Evolutionary conservation across 2,797 vertebrate genomes (phyloP), one percentile per base, ranked within the genome.

Genomic region (Bufotes viridis): DNA sequence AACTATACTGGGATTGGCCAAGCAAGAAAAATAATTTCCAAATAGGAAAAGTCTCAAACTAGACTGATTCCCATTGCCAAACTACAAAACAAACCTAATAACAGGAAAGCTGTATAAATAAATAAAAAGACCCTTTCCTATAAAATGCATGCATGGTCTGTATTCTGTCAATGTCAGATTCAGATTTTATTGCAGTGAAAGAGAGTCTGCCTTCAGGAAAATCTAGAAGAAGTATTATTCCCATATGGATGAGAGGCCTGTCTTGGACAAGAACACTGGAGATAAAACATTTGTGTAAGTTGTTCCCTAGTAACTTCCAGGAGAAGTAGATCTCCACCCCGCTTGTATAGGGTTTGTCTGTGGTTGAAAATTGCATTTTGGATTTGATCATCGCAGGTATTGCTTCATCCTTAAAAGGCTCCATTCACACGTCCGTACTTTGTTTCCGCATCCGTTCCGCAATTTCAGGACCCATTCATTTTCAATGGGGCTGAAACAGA

Each of bases 1-100:
- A 84, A 61, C 75, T 84, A 49, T n/a, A 22, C 53, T n/a, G 49
- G 7, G 26, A 12, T 72, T 7, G 67, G 58, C 24, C 24, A 26
- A 83, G 49, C 0, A 24, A 69, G n/a, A 84, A 7, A 75, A 84
- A 22, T 74, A 58, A 18, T 75, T 84, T 75, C 70, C 70, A 84
- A 24, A 84, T 17, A 24, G 51, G 29, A 74, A 82, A 15, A 69
- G 3, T 82, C 42, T 42, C 5, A 42, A 42, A 76, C n/a, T 76
- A 53, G 53, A 53, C 20, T n/a, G n/a, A 53, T 53, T 53, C 20
- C 49, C 49, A 76, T 6, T 51, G 49, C 22, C 42, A 76, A 76
- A 76, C 42, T 53, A 13, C 10, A 76, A 53, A 53, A 51, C 14
- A 53, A 53, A 76, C 74, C 6, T 51, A 13, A 53, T 51, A 76